phyloP scores from a whole-genome alignment of 2,888 invertebrate genomes.

The Sisyra terminalis region DNA sequence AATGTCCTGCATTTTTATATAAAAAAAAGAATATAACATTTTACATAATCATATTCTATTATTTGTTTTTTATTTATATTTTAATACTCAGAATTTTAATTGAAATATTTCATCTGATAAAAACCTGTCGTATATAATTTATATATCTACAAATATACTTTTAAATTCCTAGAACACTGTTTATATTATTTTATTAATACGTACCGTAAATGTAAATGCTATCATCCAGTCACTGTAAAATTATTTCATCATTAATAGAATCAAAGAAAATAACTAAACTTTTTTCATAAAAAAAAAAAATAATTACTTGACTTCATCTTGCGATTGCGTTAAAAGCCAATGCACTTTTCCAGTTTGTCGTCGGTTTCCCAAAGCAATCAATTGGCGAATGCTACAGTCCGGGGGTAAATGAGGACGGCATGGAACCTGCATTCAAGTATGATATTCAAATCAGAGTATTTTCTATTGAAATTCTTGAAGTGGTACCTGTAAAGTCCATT shows the following conservation, averaged over 20 bases:
- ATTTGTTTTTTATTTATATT: too few relatives aligned
- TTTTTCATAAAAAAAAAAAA: neutral
- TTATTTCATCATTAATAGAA: constrained; percentile 18
- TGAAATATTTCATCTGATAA: neutral
- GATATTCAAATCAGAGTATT: neutral
- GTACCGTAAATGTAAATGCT: constrained; percentile 64
- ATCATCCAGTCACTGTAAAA: constrained; percentile 58
- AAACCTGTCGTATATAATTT: too few relatives aligned
- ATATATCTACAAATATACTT: too few relatives aligned
- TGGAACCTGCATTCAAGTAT: constrained; percentile 31
- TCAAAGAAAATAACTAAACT: constrained; percentile 6
- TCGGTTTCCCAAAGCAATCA: constrained; percentile 58
- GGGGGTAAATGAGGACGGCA: constrained; percentile 53
- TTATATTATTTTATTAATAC: constrained; percentile 22
- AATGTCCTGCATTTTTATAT: too few relatives aligned
- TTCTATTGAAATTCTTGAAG: too few relatives aligned
- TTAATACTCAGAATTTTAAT: too few relatives aligned
- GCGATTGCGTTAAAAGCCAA: constrained; percentile 67
- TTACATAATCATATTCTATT: too few relatives aligned
- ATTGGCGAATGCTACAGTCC: constrained; percentile 50
- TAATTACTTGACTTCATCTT: constrained; percentile 57
- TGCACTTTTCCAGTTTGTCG: constrained; percentile 53
- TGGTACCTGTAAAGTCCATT: constrained; percentile 51
- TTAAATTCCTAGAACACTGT: too few relatives aligned
- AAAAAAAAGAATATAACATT: too few relatives aligned